Evolutionary conservation across 2,888 invertebrate species (phyloP).

Genomic region (Slavum lentiscoides): DNA sequence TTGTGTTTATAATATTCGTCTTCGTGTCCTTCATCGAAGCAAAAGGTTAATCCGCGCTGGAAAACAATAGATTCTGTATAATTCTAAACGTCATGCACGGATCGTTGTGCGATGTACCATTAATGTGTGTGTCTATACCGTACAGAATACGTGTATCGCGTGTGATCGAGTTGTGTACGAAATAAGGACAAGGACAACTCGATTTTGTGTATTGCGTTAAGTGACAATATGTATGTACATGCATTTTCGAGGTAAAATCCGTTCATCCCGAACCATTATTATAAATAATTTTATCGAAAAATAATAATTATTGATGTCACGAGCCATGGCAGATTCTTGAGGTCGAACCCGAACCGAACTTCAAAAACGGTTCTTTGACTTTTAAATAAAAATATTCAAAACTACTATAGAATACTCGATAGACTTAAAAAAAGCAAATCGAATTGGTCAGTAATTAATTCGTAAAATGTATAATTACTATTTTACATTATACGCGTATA

Average conservation of each 20-base stretch:
- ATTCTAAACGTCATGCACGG: slow-evolving; percentile 36
- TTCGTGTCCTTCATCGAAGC: slow-evolving; percentile 29
- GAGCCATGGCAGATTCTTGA: no score
- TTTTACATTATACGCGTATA: no score
- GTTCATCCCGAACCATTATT: slow-evolving; percentile 25
- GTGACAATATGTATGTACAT: slow-evolving; percentile 23
- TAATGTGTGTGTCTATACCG: slow-evolving; percentile 7
- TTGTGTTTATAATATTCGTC: slow-evolving; percentile 5
- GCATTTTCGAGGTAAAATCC: slow-evolving; percentile 14
- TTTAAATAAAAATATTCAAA: no score
- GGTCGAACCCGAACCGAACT: not conserved
- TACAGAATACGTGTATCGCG: slow-evolving; percentile 22
- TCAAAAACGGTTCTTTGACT: no score
- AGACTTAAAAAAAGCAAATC: no score
- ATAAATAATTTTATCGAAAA: not conserved
- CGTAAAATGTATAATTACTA: no score
- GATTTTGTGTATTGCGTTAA: slow-evolving; percentile 28
- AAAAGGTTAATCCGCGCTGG: slow-evolving; percentile 21
- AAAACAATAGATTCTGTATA: slow-evolving; percentile 35
- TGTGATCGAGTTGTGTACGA: slow-evolving; percentile 37
- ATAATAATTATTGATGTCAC: not conserved
- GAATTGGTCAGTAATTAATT: no score
- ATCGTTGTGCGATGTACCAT: slow-evolving; percentile 36
- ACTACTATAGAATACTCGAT: no score
- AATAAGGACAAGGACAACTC: slow-evolving; percentile 50